A percentile compares a stretch with the other conserved stretches of the same genome.
Evolutionary conservation across 2,113 vertebrate genomes (phyloP).

Genomic region (Paralichthys olivaceus): DNA sequence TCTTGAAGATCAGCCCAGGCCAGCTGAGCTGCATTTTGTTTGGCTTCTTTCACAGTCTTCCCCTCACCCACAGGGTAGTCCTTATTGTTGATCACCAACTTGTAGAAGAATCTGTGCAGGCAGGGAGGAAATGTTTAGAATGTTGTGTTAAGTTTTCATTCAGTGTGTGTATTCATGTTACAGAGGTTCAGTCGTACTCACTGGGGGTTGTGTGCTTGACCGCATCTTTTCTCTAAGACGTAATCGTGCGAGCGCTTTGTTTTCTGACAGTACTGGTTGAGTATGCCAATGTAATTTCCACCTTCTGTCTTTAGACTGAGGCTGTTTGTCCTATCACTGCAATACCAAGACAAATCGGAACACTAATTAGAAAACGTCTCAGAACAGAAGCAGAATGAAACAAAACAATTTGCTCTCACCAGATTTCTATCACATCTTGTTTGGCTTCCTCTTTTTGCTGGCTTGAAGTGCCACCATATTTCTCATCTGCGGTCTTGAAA

Average conservation of each 20-base stretch:
- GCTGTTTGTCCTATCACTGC: conserved; percentile 35
- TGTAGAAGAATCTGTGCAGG: conserved; percentile 72
- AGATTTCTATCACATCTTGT: conserved; percentile 3
- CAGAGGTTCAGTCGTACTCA: conserved; percentile 47
- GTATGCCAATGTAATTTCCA: conserved; percentile 60
- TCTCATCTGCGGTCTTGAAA: conserved; percentile 54
- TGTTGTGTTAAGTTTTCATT: background rate
- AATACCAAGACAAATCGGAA: conserved; percentile 3
- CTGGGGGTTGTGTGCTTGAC: conserved; percentile 67
- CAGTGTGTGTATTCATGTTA: background rate
- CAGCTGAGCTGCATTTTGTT: conserved; percentile 67
- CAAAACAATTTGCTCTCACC: conserved; percentile 41
- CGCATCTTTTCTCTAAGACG: conserved; percentile 30
- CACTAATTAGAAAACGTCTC: background rate
- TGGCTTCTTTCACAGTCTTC: conserved; percentile 67
- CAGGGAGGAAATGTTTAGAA: background rate
- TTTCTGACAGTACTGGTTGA: conserved; percentile 71
- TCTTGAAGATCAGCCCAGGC: conserved; percentile 56
- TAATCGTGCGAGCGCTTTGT: background rate
- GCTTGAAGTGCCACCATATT: background rate
- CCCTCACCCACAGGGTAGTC: conserved; percentile 71
- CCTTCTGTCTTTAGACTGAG: conserved; percentile 20
- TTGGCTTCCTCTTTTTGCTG: conserved; percentile 10
- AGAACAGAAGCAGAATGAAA: background rate
- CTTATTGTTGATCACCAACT: conserved; percentile 52